Evolutionary conservation across 2,888 invertebrate genomes (phyloP), one percentile per base, ranked within the genome.

Genomic region (Leistus spinibarbis): DNA sequence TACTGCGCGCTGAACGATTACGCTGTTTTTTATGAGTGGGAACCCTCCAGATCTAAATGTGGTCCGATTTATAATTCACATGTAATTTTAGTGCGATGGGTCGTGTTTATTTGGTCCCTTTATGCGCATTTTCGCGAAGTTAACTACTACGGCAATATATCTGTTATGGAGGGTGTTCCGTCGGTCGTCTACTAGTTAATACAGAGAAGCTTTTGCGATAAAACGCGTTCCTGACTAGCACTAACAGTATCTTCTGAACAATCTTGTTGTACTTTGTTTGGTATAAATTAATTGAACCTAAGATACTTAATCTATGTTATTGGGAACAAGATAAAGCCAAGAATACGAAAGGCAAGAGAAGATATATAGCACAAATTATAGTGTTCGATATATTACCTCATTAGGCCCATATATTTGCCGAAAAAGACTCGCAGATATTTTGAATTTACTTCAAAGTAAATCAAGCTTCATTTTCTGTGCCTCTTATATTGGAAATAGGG

Each of bases 231-330:
- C 40, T 40, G 10, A 40, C 40, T 40, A 40, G 40, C 40, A 40
- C 40, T 40, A 40, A 40, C 40, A 40, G 40, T 40, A 40, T 40
- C 40, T 40, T 40, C 40, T 40, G 40, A 40, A 40, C 40, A 40
- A 40, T 40, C 9, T 10, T 40, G 40, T 40, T 40, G 40, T 40
- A 40, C 40, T 40, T 40, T 40, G 40, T 40, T 40, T 10, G 40
- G 60, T 4, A 60, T 24, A 27, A 64, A 64, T 64, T 64, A 64
- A 24, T 64, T 64, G 64, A 64, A 64, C 23, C 23, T 23, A 2
- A 23, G 64, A 64, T 64, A 64, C 27, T 64, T 64, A 64, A 24
- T 64, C 13, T 64, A 63, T 9, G 20, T 22, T 1, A 40, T 7
- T 10, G 40, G 7, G 40, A 10, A 40, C 10, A 40, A 5, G 40